Evolutionary conservation across 2,113 vertebrate genomes (phyloP).

Genomic region (Ochotona princeps): DNA sequence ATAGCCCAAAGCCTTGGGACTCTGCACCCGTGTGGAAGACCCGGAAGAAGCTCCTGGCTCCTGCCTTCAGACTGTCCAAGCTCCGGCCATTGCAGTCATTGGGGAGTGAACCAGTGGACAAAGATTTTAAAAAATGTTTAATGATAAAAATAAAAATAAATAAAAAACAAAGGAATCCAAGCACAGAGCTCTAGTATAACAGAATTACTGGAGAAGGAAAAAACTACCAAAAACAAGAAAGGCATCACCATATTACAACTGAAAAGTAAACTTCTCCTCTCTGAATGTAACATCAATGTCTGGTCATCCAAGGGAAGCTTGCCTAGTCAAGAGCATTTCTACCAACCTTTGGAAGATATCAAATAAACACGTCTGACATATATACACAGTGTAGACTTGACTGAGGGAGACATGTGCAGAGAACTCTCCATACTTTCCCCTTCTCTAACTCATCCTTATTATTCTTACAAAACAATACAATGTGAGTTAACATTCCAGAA

Average conservation of each 20-base stretch:
- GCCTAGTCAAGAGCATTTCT: conserved; percentile 10
- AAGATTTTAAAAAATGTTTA: too few species aligned
- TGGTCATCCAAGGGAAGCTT: conserved; percentile 27
- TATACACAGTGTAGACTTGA: not conserved
- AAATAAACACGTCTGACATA: conserved; percentile 22
- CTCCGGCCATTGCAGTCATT: too few species aligned
- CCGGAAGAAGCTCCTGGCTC: too few species aligned
- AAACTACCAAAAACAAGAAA: conserved; percentile 30
- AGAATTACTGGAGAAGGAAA: conserved; percentile 11
- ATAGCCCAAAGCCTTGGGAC: too few species aligned
- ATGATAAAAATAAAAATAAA: too few species aligned
- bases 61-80: too few species aligned
- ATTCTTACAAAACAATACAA: conserved; percentile 23
- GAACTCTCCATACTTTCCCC: not conserved
- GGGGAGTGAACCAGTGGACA: too few species aligned
- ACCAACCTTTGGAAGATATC: conserved; percentile 35
- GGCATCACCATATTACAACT: not conserved
- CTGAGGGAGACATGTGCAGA: not conserved
- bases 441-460: conserved; percentile 28
- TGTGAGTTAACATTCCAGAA: not conserved
- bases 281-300: not conserved
- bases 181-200: not conserved
- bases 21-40: too few species aligned
- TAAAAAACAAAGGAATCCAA: not conserved
- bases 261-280: conserved; percentile 12